Evolutionary conservation across 1,140 invertebrate genomes (phyloP), one percentile per base, ranked within the genome.

Genomic region (Mizuhopecten yessoensis): DNA sequence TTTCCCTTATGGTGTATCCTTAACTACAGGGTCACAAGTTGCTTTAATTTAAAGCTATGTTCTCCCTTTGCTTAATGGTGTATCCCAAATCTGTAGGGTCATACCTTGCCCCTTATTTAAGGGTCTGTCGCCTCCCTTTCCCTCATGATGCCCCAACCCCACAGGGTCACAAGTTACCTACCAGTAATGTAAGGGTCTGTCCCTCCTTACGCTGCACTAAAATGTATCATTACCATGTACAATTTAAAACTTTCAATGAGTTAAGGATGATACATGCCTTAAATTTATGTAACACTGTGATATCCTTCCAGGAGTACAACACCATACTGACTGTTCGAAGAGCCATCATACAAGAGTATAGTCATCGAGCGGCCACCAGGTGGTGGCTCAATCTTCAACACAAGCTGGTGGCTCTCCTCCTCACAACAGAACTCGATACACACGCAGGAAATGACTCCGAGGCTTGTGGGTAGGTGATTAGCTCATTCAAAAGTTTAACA

Each of bases 371-470:
- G 1, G 57, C 57, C 57, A 75, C 57, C n/a, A 75, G 5, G 23
- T 75, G 57, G 57, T 75, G 57, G 57, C 57, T 75, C 57, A n/a
- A 75, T 29, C n/a, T 75, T 29, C 57, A 75, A 75, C 57, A 75
- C 3, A 75, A 75, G 29, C 57, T 75, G 1, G 57, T 75, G 57
- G 57, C 57, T 75, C 57, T 75, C 11, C 57, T 75, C 9, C 57
- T 75, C 23, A 29, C 23, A 23, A 29, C 57, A 75, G 57, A 75
- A 75, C 57, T 75, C n/a, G 57, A 45, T 1, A 45, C 9, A 9
- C 42, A 45, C 17, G 17, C 42, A 45, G 0, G 17, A 1, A 45
- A 45, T 45, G 42, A 75, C n/a, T 75, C 57, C 3, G 23, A 75
- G 57, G 57, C 23, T 75, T 75, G 57, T 75, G 57, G 57, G 57